These are phyloP conservation scores for Epistrophe grossulariae DNA, from an alignment of 2,888 invertebrate species.

Conservation along the genomic window DNA sequence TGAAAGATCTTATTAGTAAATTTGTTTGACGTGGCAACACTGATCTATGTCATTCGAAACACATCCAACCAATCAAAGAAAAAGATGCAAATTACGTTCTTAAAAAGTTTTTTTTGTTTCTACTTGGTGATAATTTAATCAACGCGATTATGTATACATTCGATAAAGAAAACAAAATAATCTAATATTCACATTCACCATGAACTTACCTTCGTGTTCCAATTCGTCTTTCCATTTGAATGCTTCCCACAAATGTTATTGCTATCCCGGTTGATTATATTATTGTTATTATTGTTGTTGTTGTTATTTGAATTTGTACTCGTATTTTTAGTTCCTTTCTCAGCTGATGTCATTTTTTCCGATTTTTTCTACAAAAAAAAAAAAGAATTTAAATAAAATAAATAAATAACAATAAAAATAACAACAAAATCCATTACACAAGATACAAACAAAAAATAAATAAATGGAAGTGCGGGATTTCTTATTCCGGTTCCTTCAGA, in stretches of 20 bases:
- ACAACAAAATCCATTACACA: not conserved
- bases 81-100: too few species aligned
- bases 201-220: constrained; percentile 81
- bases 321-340: constrained; percentile 77
- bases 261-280: constrained; percentile 78
- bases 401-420: too few species aligned
- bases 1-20: too few species aligned
- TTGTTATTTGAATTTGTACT: constrained; percentile 78
- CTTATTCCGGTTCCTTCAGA: constrained; percentile 14
- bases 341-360: constrained; percentile 77
- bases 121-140: too few species aligned
- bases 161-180: not conserved
- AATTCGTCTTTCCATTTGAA: constrained; percentile 82
- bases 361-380: constrained; percentile 66
- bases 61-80: too few species aligned
- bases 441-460: not conserved
- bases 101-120: too few species aligned
- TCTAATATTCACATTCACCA: constrained; percentile 47
- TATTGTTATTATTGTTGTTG: constrained; percentile 76
- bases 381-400: constrained; percentile 18
- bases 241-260: constrained; percentile 81
- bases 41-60: too few species aligned
- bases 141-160: too few species aligned
- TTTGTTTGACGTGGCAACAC: too few species aligned
- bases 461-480: constrained; percentile 21